Evolutionary conservation across 2,797 vertebrate genomes (phyloP).

Genomic region (Falco rusticolus): DNA sequence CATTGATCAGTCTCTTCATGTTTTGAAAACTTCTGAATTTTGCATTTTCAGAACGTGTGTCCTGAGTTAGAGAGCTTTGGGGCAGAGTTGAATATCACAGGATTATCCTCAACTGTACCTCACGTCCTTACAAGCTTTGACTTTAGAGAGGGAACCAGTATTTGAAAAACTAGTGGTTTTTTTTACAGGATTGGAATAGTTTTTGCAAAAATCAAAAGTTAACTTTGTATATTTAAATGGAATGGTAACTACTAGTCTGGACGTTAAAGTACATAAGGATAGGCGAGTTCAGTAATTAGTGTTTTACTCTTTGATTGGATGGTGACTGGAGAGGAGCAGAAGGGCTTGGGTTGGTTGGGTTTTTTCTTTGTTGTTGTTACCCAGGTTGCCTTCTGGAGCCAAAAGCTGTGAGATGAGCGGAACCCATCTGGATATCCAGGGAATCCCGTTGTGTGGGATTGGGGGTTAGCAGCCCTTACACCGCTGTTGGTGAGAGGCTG

Average conservation of each 20-base stretch:
- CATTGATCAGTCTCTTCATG: background rate
- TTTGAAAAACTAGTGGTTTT: background rate
- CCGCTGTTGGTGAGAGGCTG: background rate
- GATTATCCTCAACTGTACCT: background rate
- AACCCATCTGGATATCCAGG: background rate
- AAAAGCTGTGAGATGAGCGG: background rate
- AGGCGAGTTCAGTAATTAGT: background rate
- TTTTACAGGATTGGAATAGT: background rate
- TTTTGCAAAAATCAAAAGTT: background rate
- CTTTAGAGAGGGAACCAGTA: background rate
- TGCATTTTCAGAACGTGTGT: accelerated
- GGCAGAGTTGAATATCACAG: background rate
- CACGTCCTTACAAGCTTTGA: background rate
- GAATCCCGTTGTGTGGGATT: background rate
- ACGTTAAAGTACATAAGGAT: background rate
- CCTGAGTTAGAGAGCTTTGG: background rate
- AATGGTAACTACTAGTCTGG: background rate
- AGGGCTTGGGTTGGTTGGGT: background rate
- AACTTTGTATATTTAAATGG: background rate
- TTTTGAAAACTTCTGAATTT: background rate
- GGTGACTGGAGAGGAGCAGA: background rate
- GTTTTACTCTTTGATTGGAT: background rate
- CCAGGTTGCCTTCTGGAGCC: background rate
- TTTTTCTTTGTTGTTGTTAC: background rate
- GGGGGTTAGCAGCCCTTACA: background rate